Conservation (phyloP, 2,888 invertebrate genomes). For the Microplitis manilae region DNA sequence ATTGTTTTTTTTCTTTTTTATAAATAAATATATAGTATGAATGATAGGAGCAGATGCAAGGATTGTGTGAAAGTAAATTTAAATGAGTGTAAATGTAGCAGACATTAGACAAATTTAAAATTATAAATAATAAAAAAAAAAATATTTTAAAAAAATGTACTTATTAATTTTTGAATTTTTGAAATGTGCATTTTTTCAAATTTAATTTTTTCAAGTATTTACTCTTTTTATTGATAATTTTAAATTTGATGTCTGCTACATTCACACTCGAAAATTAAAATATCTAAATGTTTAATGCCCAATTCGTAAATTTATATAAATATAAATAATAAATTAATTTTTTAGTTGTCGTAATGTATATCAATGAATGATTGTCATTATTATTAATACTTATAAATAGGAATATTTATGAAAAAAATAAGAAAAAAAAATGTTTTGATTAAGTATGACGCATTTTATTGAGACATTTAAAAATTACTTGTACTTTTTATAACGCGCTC, state of each 20-base stretch:
- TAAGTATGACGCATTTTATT: constrained; percentile 54
- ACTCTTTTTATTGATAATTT: too few species aligned
- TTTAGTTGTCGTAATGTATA: constrained; percentile 39
- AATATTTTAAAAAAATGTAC: too few species aligned
- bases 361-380: constrained; percentile 48
- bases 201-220: too few species aligned
- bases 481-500: constrained; percentile 53
- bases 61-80: neutral
- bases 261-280: neutral
- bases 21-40: constrained; percentile 22
- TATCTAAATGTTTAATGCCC: neutral
- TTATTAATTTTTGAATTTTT: too few species aligned
- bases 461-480: constrained; percentile 58
- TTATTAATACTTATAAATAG: constrained; percentile 10
- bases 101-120: too few species aligned
- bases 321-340: constrained; percentile 12
- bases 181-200: too few species aligned
- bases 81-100: too few species aligned
- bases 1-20: constrained; percentile 14
- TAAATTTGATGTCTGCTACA: too few species aligned
- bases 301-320: constrained; percentile 9
- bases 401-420: neutral
- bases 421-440: neutral
- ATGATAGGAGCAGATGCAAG: constrained; percentile 27
- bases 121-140: too few species aligned